Percentiles rank a stretch among this genome's conserved stretches.
Evolutionary conservation across 2,113 vertebrate genomes (phyloP).

Genomic region (Tragelaphus buxtoni): DNA sequence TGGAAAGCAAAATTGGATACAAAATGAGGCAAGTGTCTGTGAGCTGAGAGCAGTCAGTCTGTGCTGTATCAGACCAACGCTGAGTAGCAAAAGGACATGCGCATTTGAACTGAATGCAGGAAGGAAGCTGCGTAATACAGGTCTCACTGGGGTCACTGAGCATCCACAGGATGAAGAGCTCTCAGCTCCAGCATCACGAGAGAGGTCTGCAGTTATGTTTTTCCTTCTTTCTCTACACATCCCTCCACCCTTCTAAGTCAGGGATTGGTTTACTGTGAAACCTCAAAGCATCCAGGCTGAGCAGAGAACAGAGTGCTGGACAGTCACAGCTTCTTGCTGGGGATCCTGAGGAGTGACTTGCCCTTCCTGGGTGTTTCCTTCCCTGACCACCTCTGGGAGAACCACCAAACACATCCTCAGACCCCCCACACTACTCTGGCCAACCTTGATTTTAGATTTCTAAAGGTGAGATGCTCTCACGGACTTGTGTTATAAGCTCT

Average conservation of each 20-base stretch:
- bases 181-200: background rate
- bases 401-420: background rate
- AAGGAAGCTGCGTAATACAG: background rate
- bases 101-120: background rate
- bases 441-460: background rate
- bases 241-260: background rate
- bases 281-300: background rate
- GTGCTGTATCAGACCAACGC: accelerated
- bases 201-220: background rate
- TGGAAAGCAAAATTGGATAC: slow-evolving; percentile 44
- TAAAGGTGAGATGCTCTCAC: accelerated
- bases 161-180: background rate
- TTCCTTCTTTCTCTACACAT: background rate
- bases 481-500: background rate
- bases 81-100: accelerated
- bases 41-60: background rate
- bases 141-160: background rate
- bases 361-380: background rate
- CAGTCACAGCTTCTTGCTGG: accelerated
- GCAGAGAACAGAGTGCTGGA: background rate
- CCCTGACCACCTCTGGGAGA: background rate
- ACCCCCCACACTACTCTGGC: background rate
- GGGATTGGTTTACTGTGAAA: background rate
- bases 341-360: background rate
- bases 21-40: slow-evolving; percentile 18